phyloP scores from a whole-genome alignment of 2,888 invertebrate species.

The Pycnomerus fuliginosus region DNA sequence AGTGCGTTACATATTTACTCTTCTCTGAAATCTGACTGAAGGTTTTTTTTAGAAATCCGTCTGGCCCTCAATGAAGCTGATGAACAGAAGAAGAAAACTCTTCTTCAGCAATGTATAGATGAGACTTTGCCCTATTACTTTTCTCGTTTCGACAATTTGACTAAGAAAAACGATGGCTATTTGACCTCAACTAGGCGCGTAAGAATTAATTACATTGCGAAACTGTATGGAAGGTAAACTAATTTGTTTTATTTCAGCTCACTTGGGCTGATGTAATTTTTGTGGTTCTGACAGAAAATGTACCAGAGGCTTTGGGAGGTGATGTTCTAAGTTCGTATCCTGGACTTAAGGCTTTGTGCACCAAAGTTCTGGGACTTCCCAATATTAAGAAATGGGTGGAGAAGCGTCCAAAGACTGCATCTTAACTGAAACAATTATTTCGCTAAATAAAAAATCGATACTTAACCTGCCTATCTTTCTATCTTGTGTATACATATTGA shows the following conservation, averaged over 20 bases:
- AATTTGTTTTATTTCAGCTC: conserved; percentile 40
- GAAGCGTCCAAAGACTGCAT: conserved; percentile 27
- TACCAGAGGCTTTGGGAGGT: conserved; percentile 29
- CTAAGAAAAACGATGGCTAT: conserved; percentile 60
- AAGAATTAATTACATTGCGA: conserved; percentile 15
- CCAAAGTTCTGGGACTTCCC: conserved; percentile 28
- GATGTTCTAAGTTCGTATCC: conserved; percentile 31
- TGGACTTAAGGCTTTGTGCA: conserved; percentile 24
- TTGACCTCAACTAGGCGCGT: conserved; percentile 56
- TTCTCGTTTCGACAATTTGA: conserved; percentile 57
- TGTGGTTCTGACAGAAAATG: conserved; percentile 38
- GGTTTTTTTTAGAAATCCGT: conserved; percentile 59
- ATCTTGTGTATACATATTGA: too few species aligned
- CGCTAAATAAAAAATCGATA: too few species aligned
- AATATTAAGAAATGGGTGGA: conserved; percentile 32
- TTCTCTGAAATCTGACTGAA: too few species aligned
- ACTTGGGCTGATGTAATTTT: conserved; percentile 67
- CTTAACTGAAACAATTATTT: not conserved
- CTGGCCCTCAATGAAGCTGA: conserved; percentile 59
- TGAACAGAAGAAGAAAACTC: too few species aligned
- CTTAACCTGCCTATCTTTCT: too few species aligned
- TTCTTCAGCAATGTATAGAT: conserved; percentile 51
- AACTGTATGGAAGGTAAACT: too few species aligned
- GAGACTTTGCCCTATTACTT: conserved; percentile 59
- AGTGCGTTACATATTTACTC: too few species aligned